A percentile compares a stretch with the other conserved stretches of the same genome.
phyloP scores from a whole-genome alignment of 1,140 invertebrate genomes.

The Fopius arisanus region DNA sequence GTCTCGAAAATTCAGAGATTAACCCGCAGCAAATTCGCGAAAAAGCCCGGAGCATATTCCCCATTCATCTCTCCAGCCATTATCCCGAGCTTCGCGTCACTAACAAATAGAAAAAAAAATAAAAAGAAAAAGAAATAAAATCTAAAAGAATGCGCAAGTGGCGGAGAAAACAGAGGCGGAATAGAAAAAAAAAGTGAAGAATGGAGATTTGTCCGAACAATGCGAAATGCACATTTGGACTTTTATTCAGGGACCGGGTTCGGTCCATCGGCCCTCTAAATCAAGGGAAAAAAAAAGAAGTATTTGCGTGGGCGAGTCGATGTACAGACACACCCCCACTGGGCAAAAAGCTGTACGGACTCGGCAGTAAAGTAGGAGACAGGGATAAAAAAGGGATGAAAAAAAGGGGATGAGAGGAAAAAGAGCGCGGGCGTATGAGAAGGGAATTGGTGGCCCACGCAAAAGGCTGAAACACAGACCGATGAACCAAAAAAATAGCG shows the following conservation, averaged over 20 bases:
- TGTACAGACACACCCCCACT: neutral
- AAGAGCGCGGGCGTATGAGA: neutral
- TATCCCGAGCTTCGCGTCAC: neutral
- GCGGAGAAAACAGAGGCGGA: too few relatives aligned
- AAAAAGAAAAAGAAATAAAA: neutral
- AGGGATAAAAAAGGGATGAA: neutral
- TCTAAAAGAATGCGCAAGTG: neutral
- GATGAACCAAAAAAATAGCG: neutral
- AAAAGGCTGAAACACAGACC: neutral
- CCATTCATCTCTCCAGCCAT: too few relatives aligned
- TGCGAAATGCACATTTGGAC: neutral
- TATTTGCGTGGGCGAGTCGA: neutral
- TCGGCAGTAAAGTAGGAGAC: neutral
- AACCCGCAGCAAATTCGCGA: too few relatives aligned
- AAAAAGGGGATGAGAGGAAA: slow-evolving; percentile 4
- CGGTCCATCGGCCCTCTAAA: neutral
- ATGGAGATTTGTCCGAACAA: neutral
- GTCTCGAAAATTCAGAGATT: too few relatives aligned
- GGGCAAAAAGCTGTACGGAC: neutral
- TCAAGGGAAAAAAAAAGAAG: neutral
- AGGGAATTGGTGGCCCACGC: neutral
- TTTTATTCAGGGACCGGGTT: neutral
- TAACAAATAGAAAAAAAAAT: neutral
- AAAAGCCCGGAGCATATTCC: too few relatives aligned
- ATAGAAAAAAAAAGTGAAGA: neutral